Base-by-base conservation (phyloP, 2,113 vertebrate genomes). In the Nesoenas mayeri region DNA sequence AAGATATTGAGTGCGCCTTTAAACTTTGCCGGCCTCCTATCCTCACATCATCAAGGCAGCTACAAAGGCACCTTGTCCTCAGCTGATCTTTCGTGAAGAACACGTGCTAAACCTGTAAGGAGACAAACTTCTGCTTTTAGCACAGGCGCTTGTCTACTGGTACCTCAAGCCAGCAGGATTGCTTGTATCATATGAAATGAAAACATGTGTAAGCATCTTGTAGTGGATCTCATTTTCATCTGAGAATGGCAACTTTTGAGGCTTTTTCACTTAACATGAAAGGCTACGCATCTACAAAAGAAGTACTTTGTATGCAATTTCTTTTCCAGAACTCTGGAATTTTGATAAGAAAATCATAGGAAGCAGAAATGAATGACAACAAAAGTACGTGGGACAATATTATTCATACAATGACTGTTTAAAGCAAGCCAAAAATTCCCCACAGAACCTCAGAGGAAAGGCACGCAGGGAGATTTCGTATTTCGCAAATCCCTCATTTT, bases 381-480 rank as follows among this genome's bases (percentile, higher is more conserved):
- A 53, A 72, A 77, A 69, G 83, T 61, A 40, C 70, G 89, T 36
- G 64, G 70, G 89, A 90, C 90, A 75, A 44, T 25, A 65, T 93
- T 94, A 94, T 54, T 95, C 94, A 95, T 53, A 73, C 85, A 91
- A 75, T 82, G 88, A 51, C 88, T 95, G 12, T 90, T 81, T 84
- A 74, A 94, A 86, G 96, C 48, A 84, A 47, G 64, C 40, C 40
- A 79, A 78, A 82, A 65, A 28, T 2, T 56, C 53, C 70, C 32
- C 57, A 60, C 31, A 38, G 64, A 70, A 89, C 32, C 80, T 97
- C 95, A 96, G 83, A 92, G 77, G 73, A 74, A 57, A 98, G 87
- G 82, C 75, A 98, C 3, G 90, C 47, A 32, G 95, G 95, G 97
- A 98, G 98, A 98, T 94, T 88, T 80, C 87, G 70, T 87, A 26